Evolutionary conservation across 2,888 invertebrate species (phyloP).

Genomic region (Lomographa bimaculata): DNA sequence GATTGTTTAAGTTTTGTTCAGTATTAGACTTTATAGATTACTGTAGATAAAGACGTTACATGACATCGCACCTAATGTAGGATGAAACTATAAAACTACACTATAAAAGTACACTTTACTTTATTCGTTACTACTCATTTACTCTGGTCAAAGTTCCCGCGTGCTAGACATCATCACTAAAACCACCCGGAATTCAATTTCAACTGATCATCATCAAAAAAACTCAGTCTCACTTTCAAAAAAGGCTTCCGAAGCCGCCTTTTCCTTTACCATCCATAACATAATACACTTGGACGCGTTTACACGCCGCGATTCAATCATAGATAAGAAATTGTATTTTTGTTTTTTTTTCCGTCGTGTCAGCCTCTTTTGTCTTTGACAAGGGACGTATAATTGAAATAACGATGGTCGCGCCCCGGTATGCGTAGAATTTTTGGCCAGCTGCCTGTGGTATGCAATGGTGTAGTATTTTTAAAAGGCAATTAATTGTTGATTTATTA

Average conservation of each 20-base stretch:
- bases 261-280: slow-evolving; percentile 49
- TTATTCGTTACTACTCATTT: no score
- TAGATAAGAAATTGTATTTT: slow-evolving; percentile 73
- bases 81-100: no score
- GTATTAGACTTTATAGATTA: no score
- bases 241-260: slow-evolving; percentile 73
- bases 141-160: no score
- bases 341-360: slow-evolving; percentile 60
- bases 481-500: slow-evolving; percentile 32
- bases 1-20: no score
- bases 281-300: slow-evolving; percentile 75
- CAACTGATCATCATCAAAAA: slow-evolving; percentile 20
- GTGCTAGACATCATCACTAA: slow-evolving; percentile 19
- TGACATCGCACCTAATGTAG: no score
- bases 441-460: slow-evolving; percentile 55
- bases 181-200: slow-evolving; percentile 42
- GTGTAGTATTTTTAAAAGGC: slow-evolving; percentile 31
- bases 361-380: slow-evolving; percentile 81
- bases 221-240: slow-evolving; percentile 33
- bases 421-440: slow-evolving; percentile 77
- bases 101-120: no score
- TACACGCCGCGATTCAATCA: slow-evolving; percentile 81
- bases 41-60: no score
- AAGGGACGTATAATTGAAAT: slow-evolving; percentile 81
- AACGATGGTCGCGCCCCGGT: slow-evolving; percentile 73